Percentiles rank a stretch among this genome's conserved stretches.
Conservation (phyloP, 2,797 vertebrate genomes). For the Acanthiza pusilla region DNA sequence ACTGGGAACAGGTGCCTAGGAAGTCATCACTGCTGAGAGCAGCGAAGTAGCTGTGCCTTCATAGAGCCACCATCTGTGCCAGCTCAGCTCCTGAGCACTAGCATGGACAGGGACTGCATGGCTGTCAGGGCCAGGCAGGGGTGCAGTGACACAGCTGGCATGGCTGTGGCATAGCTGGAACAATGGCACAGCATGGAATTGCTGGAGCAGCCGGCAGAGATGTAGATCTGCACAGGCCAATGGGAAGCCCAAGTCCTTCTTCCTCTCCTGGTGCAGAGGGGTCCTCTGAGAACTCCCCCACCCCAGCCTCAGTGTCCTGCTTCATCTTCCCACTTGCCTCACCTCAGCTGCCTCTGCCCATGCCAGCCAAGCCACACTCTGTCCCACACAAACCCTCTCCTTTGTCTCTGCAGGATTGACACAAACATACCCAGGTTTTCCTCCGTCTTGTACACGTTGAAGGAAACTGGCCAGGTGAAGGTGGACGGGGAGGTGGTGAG, state of each 20-base stretch:
- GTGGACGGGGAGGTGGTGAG: conserved; percentile 45
- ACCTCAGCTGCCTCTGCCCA: background rate
- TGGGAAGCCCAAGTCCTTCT: background rate
- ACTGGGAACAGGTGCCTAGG: background rate
- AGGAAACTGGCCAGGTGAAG: conserved; percentile 17
- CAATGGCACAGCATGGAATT: background rate
- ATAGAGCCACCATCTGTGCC: background rate
- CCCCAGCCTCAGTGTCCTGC: background rate
- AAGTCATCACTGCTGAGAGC: fast-evolving
- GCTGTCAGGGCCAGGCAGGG: background rate
- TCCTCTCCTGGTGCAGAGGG: background rate
- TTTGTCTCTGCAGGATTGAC: conserved; percentile 61
- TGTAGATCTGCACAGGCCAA: background rate
- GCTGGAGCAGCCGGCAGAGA: background rate
- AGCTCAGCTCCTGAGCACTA: background rate
- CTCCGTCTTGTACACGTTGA: conserved; percentile 72
- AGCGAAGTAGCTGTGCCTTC: background rate
- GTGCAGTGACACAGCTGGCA: background rate
- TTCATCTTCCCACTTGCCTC: fast-evolving
- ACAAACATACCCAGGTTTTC: conserved; percentile 77
- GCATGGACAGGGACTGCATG: background rate
- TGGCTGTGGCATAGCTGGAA: background rate
- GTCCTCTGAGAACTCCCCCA: background rate
- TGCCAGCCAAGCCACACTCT: fast-evolving
- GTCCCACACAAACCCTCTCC: background rate